Base-by-base conservation (phyloP, 2,888 invertebrate genomes). In the Alentia gelatinosa region DNA sequence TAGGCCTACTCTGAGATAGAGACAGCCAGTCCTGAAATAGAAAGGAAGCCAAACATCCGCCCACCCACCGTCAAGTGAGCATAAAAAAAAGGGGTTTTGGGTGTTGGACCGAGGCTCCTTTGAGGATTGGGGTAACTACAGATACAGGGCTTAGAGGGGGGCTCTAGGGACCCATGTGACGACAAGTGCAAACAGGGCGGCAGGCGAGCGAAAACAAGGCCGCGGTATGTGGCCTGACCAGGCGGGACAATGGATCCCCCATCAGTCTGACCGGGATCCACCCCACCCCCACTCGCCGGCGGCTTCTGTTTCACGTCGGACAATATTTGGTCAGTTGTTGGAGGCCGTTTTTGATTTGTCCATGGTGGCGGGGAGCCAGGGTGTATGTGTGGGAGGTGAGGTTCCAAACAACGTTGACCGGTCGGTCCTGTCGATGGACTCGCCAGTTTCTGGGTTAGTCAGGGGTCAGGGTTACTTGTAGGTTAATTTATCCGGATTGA, bases 321-420 rank as follows among this genome's bases (percentile, higher is more conserved):
- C 68, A 68, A 26, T 68, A 30, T 68, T 68, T 68, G 68, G 68
- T 68, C 68, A 56, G 56, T 56, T 56, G 56, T 56, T n/a, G n/a
- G 23, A 19, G 19, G 56, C 3, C 56, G 23, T 56, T n/a, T n/a
- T 56, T 56, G 56, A 56, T 56, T 56, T 56, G 56, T 56, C 47
- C 47, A 42, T 42, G 15, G 47, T 12, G 47, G 15, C 47, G 47
- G 7, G 47, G 9, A 42, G 47, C 47, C 47, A 42, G 15, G 47
- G 47, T 56, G 12, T 4, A n/a, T 3, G n/a, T 56, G 5, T 19
- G 56, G 19, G 56, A n/a, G 56, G 56, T 56, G 19, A n/a, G 56
- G 56, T 56, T n/a, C n/a, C 56, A 19, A 56, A n/a, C 19, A n/a
- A n/a, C 56, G 23, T 56, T 56, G 56, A 56, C 56, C 56, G 56